Evolutionary conservation across 1,140 invertebrate species (phyloP).

Genomic region (Eumaeus atala): DNA sequence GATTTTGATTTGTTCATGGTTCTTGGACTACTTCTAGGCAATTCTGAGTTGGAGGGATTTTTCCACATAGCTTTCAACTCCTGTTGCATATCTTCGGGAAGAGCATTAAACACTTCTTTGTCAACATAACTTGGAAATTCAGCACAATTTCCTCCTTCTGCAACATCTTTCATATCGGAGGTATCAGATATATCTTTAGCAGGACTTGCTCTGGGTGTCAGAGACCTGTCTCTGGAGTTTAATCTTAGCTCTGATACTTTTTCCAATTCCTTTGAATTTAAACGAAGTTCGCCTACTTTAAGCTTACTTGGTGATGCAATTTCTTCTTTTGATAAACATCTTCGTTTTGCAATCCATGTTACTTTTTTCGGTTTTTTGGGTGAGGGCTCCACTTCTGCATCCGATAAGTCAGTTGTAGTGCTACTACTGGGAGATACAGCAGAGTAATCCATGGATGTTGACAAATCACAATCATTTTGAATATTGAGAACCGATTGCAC

Average conservation of each 20-base stretch:
- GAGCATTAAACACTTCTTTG: conserved; percentile 76
- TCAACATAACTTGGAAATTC: conserved; percentile 76
- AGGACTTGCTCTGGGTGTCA: conserved; percentile 62
- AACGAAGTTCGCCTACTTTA: conserved; percentile 76
- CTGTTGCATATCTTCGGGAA: conserved; percentile 77
- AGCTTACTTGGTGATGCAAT: conserved; percentile 77
- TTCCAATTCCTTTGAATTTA: conserved; percentile 75
- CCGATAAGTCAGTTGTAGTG: conserved; percentile 70
- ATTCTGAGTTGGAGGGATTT: conserved; percentile 59
- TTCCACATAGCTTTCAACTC: conserved; percentile 78
- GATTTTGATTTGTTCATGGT: conserved; percentile 63
- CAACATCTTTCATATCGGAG: conserved; percentile 56
- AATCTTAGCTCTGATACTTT: conserved; percentile 66
- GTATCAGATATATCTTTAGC: conserved; percentile 63
- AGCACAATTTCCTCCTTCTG: conserved; percentile 50
- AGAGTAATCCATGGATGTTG: conserved; percentile 72
- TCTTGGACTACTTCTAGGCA: conserved; percentile 65
- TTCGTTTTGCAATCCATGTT: conserved; percentile 65
- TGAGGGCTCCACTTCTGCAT: conserved; percentile 80
- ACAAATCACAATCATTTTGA: conserved; percentile 73
- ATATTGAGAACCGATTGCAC: conserved; percentile 81
- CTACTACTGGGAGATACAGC: conserved; percentile 74
- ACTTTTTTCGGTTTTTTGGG: conserved; percentile 78
- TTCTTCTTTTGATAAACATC: conserved; percentile 61
- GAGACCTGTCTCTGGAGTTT: conserved; percentile 68